These are phyloP conservation scores for Ennomos erosarius DNA, from an alignment of 2,888 invertebrate genomes.

Conservation along the genomic window DNA sequence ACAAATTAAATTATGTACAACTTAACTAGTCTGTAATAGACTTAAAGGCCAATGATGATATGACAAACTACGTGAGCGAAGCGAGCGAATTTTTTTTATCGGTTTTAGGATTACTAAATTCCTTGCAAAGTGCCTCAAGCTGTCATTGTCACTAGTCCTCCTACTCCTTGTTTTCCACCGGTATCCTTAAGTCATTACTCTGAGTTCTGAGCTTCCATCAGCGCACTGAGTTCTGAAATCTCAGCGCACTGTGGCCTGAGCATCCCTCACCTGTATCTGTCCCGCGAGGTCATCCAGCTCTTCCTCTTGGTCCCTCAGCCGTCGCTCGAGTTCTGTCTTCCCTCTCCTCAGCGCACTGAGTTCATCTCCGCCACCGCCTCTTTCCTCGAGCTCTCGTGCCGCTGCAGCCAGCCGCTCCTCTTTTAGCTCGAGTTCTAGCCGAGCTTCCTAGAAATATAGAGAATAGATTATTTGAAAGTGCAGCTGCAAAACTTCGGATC, in stretches of 20 bases:
- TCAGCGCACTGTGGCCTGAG: background rate
- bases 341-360: slow-evolving; percentile 92
- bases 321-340: slow-evolving; percentile 94
- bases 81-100: no score
- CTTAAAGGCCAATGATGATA: no score
- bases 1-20: no score
- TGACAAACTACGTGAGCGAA: no score
- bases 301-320: slow-evolving; percentile 95
- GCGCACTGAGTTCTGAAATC: background rate
- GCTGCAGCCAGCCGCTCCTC: slow-evolving; percentile 93
- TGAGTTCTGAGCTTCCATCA: no score
- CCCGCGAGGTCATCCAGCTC: slow-evolving; percentile 98
- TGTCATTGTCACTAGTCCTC: no score
- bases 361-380: slow-evolving; percentile 95
- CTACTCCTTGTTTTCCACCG: no score
- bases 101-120: no score
- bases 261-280: slow-evolving; percentile 87
- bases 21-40: no score
- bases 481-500: no score
- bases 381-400: slow-evolving; percentile 93
- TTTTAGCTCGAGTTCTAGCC: slow-evolving; percentile 94
- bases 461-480: background rate
- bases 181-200: no score
- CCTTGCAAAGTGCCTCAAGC: no score
- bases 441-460: slow-evolving; percentile 87